Conservation (phyloP, 2,113 vertebrate species). For the Psephotus haematonotus region DNA sequence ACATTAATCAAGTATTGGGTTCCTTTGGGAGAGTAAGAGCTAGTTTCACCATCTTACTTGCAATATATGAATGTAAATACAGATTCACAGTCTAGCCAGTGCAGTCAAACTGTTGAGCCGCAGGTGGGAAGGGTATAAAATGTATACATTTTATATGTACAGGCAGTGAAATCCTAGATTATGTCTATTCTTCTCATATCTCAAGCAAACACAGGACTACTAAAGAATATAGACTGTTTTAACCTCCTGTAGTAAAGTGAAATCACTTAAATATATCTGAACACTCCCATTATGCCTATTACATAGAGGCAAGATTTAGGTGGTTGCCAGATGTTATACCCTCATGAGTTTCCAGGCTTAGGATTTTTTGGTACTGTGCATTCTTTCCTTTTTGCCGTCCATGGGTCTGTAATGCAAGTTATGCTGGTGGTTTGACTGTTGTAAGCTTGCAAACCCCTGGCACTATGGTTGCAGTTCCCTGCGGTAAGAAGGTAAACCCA, state of each 20-base stretch:
- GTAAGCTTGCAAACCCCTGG: background rate
- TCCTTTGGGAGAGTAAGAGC: background rate
- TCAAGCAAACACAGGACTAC: background rate
- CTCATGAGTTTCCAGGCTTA: background rate
- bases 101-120: background rate
- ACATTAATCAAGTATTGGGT: background rate
- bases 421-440: background rate
- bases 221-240: background rate
- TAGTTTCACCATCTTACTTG: background rate
- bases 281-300: background rate
- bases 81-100: background rate
- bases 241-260: background rate
- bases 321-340: background rate
- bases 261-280: background rate
- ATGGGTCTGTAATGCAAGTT: background rate
- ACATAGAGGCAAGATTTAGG: background rate
- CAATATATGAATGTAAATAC: background rate
- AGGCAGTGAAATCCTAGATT: conserved; percentile 1
- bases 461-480: background rate
- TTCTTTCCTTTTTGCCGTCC: background rate
- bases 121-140: background rate
- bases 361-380: background rate
- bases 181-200: background rate
- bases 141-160: background rate
- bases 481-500: background rate